phyloP scores from a whole-genome alignment of 2,888 invertebrate species.

The Onchidella celtica region DNA sequence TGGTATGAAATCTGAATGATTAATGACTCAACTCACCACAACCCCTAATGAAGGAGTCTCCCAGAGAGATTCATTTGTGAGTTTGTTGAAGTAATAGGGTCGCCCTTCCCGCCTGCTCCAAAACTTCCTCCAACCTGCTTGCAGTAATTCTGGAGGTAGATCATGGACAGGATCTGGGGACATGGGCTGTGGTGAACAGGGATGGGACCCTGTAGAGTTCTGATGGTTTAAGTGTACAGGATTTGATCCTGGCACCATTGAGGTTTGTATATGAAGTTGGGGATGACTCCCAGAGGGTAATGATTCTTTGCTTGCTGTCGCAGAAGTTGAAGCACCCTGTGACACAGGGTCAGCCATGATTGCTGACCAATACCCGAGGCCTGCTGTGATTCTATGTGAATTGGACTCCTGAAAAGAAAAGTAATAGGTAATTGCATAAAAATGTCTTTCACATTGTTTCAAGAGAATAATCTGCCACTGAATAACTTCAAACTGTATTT shows the following conservation, averaged over 20 bases:
- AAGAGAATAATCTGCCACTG: background rate
- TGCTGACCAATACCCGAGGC: too few relatives aligned
- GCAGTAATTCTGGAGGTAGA: slow-evolving; percentile 86
- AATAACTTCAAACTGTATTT: background rate
- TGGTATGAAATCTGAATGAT: too few relatives aligned
- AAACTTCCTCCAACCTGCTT: slow-evolving; percentile 97
- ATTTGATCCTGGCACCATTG: background rate
- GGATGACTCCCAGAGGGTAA: background rate
- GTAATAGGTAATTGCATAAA: background rate
- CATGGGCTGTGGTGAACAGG: slow-evolving; percentile 59
- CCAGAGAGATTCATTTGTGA: slow-evolving; percentile 98
- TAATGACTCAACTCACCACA: slow-evolving; percentile 38
- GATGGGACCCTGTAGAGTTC: slow-evolving; percentile 36
- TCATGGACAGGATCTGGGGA: slow-evolving; percentile 78
- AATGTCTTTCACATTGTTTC: background rate
- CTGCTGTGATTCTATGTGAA: too few relatives aligned
- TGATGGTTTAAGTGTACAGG: slow-evolving; percentile 19
- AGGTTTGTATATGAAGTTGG: slow-evolving; percentile 35
- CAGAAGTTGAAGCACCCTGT: slow-evolving; percentile 1
- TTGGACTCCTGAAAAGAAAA: background rate
- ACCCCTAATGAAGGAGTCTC: slow-evolving; percentile 89
- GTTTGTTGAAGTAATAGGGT: slow-evolving; percentile 97
- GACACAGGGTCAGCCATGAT: slow-evolving; percentile 21
- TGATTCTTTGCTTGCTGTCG: background rate
- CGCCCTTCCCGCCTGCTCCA: slow-evolving; percentile 97